Percentiles rank a stretch among this genome's conserved stretches.
These are phyloP conservation scores for Menura novaehollandiae DNA, from an alignment of 2,113 vertebrate genomes.

Conservation along the genomic window DNA sequence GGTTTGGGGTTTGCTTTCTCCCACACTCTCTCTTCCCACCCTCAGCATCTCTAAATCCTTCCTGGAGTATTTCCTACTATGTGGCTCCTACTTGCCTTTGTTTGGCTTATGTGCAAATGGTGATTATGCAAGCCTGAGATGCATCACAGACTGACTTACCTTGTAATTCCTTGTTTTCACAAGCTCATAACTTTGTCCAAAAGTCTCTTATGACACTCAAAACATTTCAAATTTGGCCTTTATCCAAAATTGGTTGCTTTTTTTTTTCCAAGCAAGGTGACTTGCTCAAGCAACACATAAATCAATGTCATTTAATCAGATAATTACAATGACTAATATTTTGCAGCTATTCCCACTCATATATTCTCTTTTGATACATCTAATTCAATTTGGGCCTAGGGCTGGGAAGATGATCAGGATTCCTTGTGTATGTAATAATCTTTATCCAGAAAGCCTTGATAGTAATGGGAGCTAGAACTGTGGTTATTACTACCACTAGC, in stretches of 20 bases:
- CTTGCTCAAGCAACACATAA: neutral
- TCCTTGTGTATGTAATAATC: neutral
- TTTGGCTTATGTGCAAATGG: neutral
- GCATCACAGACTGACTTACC: neutral
- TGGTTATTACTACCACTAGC: neutral
- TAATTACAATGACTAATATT: slow-evolving; percentile 12
- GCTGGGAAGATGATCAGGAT: neutral
- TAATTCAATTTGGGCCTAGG: neutral
- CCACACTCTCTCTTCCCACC: neutral
- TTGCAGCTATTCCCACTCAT: neutral
- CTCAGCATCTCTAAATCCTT: neutral
- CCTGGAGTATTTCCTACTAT: neutral
- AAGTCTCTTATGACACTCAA: neutral
- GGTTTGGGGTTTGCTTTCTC: neutral
- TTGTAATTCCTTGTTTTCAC: slow-evolving; percentile 7
- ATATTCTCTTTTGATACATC: neutral
- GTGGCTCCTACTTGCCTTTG: neutral
- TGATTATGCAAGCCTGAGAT: neutral
- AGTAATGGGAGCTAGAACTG: neutral
- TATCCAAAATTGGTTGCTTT: neutral
- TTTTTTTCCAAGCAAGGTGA: neutral
- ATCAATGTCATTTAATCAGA: neutral
- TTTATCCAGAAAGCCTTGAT: neutral
- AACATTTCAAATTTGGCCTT: neutral
- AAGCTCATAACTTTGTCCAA: neutral